phyloP scores from a whole-genome alignment of 1,140 invertebrate species.

The Bombyx mandarina region DNA sequence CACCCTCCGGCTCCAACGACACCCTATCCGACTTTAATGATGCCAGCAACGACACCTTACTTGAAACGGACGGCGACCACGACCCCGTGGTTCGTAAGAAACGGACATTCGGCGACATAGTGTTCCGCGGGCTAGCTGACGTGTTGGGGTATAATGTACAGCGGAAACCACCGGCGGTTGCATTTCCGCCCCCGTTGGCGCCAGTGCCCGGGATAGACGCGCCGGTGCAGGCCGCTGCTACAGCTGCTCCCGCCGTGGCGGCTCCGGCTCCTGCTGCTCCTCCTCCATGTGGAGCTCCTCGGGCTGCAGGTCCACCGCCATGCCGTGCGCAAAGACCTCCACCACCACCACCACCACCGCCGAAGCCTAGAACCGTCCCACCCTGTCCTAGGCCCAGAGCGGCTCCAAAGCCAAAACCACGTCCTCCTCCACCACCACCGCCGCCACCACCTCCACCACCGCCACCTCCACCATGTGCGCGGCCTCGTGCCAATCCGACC shows the following conservation, averaged over 20 bases:
- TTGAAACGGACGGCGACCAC: constrained; percentile 29
- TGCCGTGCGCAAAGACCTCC: constrained; percentile 25
- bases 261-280: constrained; percentile 18
- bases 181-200: constrained; percentile 53
- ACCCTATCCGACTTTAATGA: background rate
- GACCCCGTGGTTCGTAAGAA: constrained; percentile 60
- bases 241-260: constrained; percentile 26
- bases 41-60: constrained; percentile 14
- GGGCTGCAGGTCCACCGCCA: constrained; percentile 21
- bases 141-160: constrained; percentile 60
- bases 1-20: constrained; percentile 15
- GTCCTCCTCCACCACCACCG: constrained; percentile 27
- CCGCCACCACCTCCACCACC: constrained; percentile 39
- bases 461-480: constrained; percentile 34
- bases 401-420: constrained; percentile 28
- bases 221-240: constrained; percentile 29
- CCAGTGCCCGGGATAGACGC: constrained; percentile 53
- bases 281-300: constrained; percentile 22
- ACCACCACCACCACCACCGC: constrained; percentile 27
- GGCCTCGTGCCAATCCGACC: constrained; percentile 37
- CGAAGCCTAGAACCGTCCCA: constrained; percentile 33
- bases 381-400: constrained; percentile 43
- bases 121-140: constrained; percentile 63
- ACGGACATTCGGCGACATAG: constrained; percentile 63
- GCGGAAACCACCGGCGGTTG: constrained; percentile 52